Conservation (phyloP, 2,113 vertebrate genomes). For the Paramisgurnus dabryanus region DNA sequence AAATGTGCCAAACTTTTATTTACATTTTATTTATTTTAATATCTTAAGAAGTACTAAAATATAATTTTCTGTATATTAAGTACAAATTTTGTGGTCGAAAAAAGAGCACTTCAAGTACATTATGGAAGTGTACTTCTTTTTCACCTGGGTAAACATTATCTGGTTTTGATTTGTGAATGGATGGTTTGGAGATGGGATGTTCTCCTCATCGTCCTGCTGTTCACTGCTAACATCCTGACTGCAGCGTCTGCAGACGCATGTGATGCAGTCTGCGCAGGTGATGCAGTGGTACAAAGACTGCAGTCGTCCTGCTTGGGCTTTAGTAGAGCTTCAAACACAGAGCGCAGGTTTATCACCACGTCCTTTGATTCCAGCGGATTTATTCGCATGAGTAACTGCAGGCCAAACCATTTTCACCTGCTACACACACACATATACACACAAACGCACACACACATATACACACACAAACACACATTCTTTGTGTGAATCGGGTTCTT, state of each 20-base stretch:
- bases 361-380: constrained; percentile 24
- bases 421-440: constrained; percentile 14
- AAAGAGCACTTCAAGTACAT: too few species aligned
- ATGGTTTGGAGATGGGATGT: background rate
- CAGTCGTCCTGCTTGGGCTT: background rate
- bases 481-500: constrained; percentile 8
- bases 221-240: too few species aligned
- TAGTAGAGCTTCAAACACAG: background rate
- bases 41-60: too few species aligned
- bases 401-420: background rate
- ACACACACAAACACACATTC: constrained; percentile 32
- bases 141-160: too few species aligned
- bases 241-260: too few species aligned
- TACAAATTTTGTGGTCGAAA: too few species aligned
- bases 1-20: too few species aligned
- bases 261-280: background rate
- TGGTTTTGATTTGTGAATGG: too few species aligned
- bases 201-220: background rate
- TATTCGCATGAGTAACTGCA: constrained; percentile 18
- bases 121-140: too few species aligned
- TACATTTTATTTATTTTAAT: too few species aligned
- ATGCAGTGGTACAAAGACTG: background rate
- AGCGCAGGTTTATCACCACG: constrained; percentile 19
- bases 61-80: too few species aligned
- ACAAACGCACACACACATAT: constrained; percentile 18